A percentile compares a stretch with the other conserved stretches of the same genome.
Conservation (phyloP, 2,113 vertebrate species). For the Lanius ludovicianus region DNA sequence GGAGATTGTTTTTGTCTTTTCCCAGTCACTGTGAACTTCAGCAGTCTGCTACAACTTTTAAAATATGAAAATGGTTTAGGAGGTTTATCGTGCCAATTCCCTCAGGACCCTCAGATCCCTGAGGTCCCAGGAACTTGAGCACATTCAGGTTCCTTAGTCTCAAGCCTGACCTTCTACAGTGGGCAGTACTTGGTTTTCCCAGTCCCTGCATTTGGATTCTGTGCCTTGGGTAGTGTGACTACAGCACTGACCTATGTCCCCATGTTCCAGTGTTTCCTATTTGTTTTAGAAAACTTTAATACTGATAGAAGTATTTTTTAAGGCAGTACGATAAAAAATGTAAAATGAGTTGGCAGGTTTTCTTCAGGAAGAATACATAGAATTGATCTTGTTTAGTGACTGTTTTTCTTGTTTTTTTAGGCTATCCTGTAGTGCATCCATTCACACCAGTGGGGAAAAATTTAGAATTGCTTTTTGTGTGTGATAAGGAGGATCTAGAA, state of each 20-base stretch:
- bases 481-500: conserved; percentile 61
- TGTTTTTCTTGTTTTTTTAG: conserved; percentile 66
- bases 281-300: neutral
- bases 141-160: neutral
- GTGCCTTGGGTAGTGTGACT: neutral
- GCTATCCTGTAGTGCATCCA: conserved; percentile 80
- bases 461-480: conserved; percentile 79
- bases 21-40: neutral
- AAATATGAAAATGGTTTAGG: neutral
- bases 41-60: neutral
- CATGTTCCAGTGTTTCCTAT: neutral
- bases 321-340: neutral
- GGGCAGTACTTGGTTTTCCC: neutral
- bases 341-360: neutral
- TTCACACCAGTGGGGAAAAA: conserved; percentile 80
- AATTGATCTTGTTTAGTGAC: neutral
- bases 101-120: neutral
- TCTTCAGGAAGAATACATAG: neutral
- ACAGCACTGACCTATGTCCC: neutral
- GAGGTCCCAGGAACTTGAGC: neutral
- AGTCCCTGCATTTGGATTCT: neutral
- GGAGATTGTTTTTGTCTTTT: neutral
- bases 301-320: neutral
- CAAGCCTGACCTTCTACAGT: accelerated
- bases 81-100: neutral